Conservation (phyloP, 37 sponge, comb jelly and placozoan genomes). For the Trichoplax adhaerens region DNA sequence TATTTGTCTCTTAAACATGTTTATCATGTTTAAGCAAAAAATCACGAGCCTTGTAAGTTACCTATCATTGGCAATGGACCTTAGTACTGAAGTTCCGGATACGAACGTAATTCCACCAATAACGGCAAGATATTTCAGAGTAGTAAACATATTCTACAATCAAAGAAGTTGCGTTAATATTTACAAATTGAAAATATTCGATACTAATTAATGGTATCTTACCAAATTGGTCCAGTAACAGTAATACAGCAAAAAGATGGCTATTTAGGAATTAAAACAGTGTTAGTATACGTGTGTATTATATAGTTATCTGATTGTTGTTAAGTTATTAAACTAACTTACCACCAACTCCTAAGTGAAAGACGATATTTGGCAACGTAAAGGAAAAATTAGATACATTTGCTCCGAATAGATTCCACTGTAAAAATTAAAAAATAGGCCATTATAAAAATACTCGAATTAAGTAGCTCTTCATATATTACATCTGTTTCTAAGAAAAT, state of each 20-base stretch:
- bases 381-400: conserved; percentile 43
- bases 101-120: conserved; percentile 57
- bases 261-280: conserved; percentile 7
- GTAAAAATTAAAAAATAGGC: not conserved
- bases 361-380: conserved; percentile 36
- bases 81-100: conserved; percentile 58
- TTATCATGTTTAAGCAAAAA: no score
- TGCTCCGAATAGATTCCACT: conserved; percentile 59
- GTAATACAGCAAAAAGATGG: conserved; percentile 41
- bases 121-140: conserved; percentile 48
- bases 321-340: not conserved
- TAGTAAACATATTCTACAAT: conserved; percentile 72
- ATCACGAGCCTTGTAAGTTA: no score
- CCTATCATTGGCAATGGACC: conserved; percentile 43
- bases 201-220: conserved; percentile 3
- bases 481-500: no score
- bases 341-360: conserved; percentile 45
- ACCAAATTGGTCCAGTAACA: conserved; percentile 51
- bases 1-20: no score
- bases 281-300: not conserved
- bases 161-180: not conserved
- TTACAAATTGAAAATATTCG: not conserved
- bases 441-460: no score
- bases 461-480: no score
- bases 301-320: no score